Evolutionary conservation across 2,113 vertebrate species (phyloP).

Genomic region (Turnix velox): DNA sequence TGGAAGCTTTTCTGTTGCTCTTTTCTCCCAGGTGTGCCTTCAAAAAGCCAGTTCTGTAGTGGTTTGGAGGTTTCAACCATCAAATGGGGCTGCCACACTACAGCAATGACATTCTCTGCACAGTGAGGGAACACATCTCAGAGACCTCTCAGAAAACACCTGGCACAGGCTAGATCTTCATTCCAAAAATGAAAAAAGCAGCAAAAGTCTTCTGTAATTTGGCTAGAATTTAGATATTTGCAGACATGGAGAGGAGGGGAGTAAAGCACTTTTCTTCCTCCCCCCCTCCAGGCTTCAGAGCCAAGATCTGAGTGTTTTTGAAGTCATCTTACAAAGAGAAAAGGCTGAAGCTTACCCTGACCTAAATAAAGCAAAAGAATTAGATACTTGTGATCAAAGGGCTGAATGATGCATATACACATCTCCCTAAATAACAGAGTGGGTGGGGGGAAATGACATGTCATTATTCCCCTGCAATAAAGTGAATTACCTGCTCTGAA

Average conservation of each 20-base stretch:
- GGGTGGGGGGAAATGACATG: slow-evolving; percentile 11
- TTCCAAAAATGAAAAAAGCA: not conserved
- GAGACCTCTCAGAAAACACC: not conserved
- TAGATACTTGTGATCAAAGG: slow-evolving; percentile 47
- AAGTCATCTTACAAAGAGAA: slow-evolving; percentile 18
- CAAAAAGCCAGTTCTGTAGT: not conserved
- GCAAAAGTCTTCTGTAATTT: no score
- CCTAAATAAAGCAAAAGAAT: slow-evolving; percentile 49
- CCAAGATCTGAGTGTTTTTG: slow-evolving; percentile 12
- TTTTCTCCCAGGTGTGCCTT: not conserved
- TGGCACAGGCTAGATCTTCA: not conserved
- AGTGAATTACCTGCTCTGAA: slow-evolving; percentile 32
- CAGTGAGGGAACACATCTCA: not conserved
- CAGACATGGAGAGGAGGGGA: not conserved
- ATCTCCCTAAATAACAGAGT: slow-evolving; percentile 31
- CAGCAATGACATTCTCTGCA: not conserved
- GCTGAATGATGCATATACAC: slow-evolving; percentile 44
- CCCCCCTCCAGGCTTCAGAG: not conserved
- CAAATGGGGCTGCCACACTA: not conserved
- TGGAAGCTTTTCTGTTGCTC: not conserved
- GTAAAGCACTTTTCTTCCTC: not conserved
- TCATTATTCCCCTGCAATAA: slow-evolving; percentile 48
- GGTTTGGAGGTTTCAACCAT: not conserved
- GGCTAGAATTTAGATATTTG: no score
- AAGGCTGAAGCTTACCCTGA: slow-evolving; percentile 32